A percentile compares a stretch with the other conserved stretches of the same genome.
These are phyloP conservation scores for Gambusia yucatana DNA, from an alignment of 2,797 vertebrate genomes.

Conservation along the genomic window DNA sequence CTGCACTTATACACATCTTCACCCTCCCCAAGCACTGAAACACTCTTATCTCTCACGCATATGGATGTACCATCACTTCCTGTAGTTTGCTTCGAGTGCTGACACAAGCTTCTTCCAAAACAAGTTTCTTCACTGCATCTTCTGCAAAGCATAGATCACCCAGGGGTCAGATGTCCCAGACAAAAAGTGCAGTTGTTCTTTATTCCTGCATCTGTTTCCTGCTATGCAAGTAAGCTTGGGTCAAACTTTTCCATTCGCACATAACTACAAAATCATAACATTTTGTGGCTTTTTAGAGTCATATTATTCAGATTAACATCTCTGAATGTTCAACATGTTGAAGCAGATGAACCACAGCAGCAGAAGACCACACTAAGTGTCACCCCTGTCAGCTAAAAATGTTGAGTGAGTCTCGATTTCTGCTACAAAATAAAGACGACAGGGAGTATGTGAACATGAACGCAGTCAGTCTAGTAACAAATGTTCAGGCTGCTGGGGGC, in stretches of 20 bases:
- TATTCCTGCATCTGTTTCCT: background rate
- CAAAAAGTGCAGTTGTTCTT: background rate
- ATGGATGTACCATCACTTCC: background rate
- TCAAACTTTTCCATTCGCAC: too few relatives aligned
- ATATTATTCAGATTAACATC: background rate
- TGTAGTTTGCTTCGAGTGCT: background rate
- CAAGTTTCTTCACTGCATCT: background rate
- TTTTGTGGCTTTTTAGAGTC: background rate
- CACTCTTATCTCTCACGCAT: background rate
- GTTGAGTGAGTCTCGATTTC: background rate
- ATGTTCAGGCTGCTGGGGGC: background rate
- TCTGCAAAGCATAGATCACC: background rate
- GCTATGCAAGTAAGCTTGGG: too few relatives aligned
- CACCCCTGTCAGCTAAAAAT: background rate
- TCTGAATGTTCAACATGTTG: background rate
- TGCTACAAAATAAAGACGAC: background rate
- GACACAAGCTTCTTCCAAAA: background rate
- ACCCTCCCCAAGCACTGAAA: background rate
- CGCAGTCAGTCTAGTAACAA: background rate
- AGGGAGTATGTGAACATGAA: background rate
- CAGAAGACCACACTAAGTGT: background rate
- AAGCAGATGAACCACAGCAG: background rate
- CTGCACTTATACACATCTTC: background rate
- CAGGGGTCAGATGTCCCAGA: background rate
- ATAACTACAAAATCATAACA: too few relatives aligned